A percentile compares a stretch with the other conserved stretches of the same genome.
Evolutionary conservation across 1,140 invertebrate species (phyloP).

Genomic region (Musca domestica): DNA sequence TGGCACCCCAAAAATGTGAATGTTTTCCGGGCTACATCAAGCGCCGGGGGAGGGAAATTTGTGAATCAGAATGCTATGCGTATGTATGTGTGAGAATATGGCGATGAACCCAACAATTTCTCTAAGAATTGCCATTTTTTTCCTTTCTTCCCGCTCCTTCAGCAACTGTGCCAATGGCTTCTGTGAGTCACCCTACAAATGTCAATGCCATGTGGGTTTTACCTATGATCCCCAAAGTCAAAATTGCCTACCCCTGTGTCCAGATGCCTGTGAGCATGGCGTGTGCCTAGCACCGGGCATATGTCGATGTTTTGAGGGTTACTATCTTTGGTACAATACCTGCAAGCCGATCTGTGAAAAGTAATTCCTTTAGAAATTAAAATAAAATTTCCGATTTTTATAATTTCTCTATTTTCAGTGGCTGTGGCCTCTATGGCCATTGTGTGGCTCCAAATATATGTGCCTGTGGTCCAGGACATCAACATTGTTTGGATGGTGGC

Average conservation of each 20-base stretch:
- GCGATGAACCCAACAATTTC: background rate
- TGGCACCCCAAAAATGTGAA: constrained; percentile 60
- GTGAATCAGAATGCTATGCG: constrained; percentile 49
- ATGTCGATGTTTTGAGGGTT: constrained; percentile 65
- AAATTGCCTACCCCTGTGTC: constrained; percentile 45
- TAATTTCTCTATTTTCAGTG: constrained; percentile 25
- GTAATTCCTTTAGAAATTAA: constrained; percentile 22
- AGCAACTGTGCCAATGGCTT: constrained; percentile 59
- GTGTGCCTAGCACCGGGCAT: constrained; percentile 56
- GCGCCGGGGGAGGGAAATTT: constrained; percentile 41
- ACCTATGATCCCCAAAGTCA: constrained; percentile 53
- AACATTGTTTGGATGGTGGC: constrained; percentile 32
- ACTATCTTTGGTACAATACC: constrained; percentile 33
- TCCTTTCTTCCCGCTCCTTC: background rate
- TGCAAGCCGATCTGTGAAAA: constrained; percentile 42
- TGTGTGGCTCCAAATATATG: constrained; percentile 43
- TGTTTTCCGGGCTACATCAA: constrained; percentile 57
- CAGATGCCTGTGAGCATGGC: constrained; percentile 52
- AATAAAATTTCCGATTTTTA: background rate
- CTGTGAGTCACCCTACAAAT: constrained; percentile 60
- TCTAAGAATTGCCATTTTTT: background rate
- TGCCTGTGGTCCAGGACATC: constrained; percentile 34
- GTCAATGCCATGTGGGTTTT: constrained; percentile 61
- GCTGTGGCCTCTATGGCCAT: constrained; percentile 40
- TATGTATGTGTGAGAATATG: constrained; percentile 27